A percentile compares a stretch with the other conserved stretches of the same genome.
Conservation (phyloP, 2,797 vertebrate genomes). For the Smutsia gigantea region DNA sequence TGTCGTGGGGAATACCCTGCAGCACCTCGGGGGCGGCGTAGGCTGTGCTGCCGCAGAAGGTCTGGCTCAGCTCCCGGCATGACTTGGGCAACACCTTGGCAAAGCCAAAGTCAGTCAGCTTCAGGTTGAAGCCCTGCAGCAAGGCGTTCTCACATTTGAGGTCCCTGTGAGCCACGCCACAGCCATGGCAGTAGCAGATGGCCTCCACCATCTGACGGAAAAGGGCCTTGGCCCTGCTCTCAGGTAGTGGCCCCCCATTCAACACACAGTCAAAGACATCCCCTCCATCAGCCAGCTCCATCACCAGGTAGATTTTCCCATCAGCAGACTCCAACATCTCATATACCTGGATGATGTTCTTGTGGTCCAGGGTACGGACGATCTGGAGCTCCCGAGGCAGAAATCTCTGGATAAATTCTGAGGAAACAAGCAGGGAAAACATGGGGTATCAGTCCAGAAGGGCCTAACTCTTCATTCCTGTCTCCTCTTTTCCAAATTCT, state of each 20-base stretch:
- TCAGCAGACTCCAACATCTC: slow-evolving; percentile 82
- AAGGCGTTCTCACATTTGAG: slow-evolving; percentile 86
- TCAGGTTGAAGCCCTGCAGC: slow-evolving; percentile 84
- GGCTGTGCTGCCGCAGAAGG: slow-evolving; percentile 86
- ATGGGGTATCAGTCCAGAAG: neutral
- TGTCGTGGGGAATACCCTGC: slow-evolving; percentile 84
- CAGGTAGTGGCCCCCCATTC: slow-evolving; percentile 81
- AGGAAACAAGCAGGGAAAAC: neutral
- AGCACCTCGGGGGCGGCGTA: slow-evolving; percentile 86
- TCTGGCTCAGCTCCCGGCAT: slow-evolving; percentile 83
- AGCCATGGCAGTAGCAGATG: slow-evolving; percentile 83
- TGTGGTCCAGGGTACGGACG: slow-evolving; percentile 81
- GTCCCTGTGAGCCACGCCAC: slow-evolving; percentile 84
- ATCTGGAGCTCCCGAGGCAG: slow-evolving; percentile 87
- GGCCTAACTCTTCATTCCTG: neutral
- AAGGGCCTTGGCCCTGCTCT: slow-evolving; percentile 79
- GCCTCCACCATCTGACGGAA: slow-evolving; percentile 86
- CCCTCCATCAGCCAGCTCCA: slow-evolving; percentile 87
- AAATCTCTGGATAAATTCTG: slow-evolving; percentile 86
- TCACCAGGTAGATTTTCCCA: slow-evolving; percentile 85
- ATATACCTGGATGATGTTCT: slow-evolving; percentile 85
- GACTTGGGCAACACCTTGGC: slow-evolving; percentile 83
- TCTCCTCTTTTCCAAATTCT: neutral
- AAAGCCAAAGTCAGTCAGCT: slow-evolving; percentile 86
- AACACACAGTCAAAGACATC: slow-evolving; percentile 85